phyloP scores from a whole-genome alignment of 64 coral and sea anemone genomes.

The Hydrozoanthus tunicans region DNA sequence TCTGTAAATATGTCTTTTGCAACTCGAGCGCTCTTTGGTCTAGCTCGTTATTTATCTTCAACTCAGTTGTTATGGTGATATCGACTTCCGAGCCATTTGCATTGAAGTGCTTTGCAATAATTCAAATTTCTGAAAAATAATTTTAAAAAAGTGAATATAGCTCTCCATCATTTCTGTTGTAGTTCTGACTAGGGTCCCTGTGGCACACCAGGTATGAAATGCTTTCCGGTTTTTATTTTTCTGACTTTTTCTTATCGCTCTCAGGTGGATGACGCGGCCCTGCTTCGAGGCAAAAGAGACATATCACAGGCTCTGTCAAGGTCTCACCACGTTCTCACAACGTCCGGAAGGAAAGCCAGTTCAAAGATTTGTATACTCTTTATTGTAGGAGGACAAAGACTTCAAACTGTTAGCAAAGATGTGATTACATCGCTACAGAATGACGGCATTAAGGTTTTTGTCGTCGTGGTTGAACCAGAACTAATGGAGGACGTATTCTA shows the following conservation, averaged over 20 bases:
- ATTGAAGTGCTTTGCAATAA: no score
- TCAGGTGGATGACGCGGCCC: conserved; percentile 12
- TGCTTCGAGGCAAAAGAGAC: conserved; percentile 31
- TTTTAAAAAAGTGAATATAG: no score
- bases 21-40: no score
- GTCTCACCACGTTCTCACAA: conserved; percentile 22
- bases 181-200: background rate
- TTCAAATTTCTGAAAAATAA: no score
- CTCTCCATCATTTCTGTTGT: background rate
- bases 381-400: background rate
- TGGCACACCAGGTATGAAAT: background rate
- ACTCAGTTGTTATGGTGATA: no score
- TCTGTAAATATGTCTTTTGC: no score
- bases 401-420: background rate
- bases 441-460: background rate
- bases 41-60: no score
- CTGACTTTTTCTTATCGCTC: background rate
- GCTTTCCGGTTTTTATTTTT: background rate
- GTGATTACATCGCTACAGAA: background rate
- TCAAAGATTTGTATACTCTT: conserved; percentile 10
- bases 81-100: no score
- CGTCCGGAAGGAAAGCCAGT: background rate
- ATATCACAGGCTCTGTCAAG: background rate
- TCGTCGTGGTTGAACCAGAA: conserved; percentile 4
- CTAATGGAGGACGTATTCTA: background rate